phyloP scores from a whole-genome alignment of 2,888 invertebrate species.

The Patella pellucida region DNA sequence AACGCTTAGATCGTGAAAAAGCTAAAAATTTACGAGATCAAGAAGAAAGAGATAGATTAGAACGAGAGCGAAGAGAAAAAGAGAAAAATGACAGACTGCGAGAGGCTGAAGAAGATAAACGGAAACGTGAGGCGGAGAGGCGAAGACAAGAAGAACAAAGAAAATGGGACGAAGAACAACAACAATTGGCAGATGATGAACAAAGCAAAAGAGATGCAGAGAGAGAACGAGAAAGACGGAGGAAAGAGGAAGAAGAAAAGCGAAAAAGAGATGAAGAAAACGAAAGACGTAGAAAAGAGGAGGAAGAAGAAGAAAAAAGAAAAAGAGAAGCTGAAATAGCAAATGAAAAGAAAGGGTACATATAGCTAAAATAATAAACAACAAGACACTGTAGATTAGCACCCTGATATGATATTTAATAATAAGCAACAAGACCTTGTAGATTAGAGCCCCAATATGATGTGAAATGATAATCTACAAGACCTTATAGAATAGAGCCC shows the following conservation, averaged over 20 bases:
- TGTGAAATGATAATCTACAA: too few relatives aligned
- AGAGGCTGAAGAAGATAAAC: conserved; percentile 23
- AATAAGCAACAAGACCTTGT: too few relatives aligned
- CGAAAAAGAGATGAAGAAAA: conserved; percentile 14
- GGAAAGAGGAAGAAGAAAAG: conserved; percentile 19
- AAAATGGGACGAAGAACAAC: conserved; percentile 33
- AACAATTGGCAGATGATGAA: conserved; percentile 36
- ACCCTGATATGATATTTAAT: too few relatives aligned
- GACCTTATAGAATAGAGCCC: too few relatives aligned
- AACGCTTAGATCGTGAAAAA: conserved; percentile 20
- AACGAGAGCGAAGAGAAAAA: conserved; percentile 22
- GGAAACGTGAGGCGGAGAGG: conserved; percentile 23
- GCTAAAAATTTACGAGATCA: conserved; percentile 19
- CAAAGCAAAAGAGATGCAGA: conserved; percentile 37
- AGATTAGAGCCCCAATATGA: too few relatives aligned
- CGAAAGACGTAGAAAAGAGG: conserved; percentile 19
- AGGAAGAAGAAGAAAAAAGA: conserved; percentile 36
- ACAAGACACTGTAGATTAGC: too few relatives aligned
- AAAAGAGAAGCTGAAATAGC: conserved; percentile 21
- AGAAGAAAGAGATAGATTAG: conserved; percentile 8
- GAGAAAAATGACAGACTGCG: conserved; percentile 27
- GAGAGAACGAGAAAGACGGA: conserved; percentile 26
- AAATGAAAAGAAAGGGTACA: too few relatives aligned
- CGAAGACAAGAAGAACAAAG: conserved; percentile 27
- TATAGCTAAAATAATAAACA: too few relatives aligned